These are phyloP conservation scores for Siphamia tubifer DNA, from an alignment of 2,113 vertebrate species.

Conservation along the genomic window DNA sequence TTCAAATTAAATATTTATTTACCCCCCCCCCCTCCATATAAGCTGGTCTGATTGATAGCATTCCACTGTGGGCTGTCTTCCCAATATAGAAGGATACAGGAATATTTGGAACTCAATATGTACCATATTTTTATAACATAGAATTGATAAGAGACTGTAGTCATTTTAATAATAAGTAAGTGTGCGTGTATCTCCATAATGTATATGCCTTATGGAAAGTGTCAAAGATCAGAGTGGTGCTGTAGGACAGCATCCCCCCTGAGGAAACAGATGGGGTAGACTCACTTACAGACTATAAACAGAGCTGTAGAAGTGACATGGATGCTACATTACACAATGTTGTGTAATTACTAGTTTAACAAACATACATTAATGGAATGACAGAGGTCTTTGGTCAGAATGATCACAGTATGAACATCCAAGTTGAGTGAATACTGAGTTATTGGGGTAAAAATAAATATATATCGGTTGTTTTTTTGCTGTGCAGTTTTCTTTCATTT, in stretches of 20 bases:
- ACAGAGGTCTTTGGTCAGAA: neutral
- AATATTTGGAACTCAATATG: neutral
- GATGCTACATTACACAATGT: constrained; percentile 15
- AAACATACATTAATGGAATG: neutral
- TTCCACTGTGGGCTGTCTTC: constrained; percentile 40
- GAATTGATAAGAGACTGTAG: neutral
- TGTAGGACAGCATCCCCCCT: constrained; percentile 63
- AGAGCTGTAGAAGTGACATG: constrained; percentile 43
- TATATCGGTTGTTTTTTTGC: neutral
- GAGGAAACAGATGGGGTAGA: constrained; percentile 69
- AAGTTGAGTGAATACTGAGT: neutral
- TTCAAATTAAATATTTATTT: constrained; percentile 78
- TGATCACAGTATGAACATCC: neutral
- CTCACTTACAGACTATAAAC: constrained; percentile 61
- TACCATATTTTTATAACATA: neutral
- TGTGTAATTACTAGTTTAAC: constrained; percentile 15
- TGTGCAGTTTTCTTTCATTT: constrained; percentile 50
- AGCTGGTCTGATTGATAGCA: constrained; percentile 46
- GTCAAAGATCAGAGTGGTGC: constrained; percentile 61
- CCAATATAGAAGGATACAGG: constrained; percentile 19
- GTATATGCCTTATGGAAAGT: constrained; percentile 51
- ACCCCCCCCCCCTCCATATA: constrained; percentile 4
- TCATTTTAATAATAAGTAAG: constrained; percentile 6
- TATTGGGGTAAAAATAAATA: neutral
- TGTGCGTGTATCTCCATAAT: constrained; percentile 38